A percentile compares a stretch with the other conserved stretches of the same genome.
phyloP scores from a whole-genome alignment of 2,113 vertebrate genomes.

The Hylia prasina region DNA sequence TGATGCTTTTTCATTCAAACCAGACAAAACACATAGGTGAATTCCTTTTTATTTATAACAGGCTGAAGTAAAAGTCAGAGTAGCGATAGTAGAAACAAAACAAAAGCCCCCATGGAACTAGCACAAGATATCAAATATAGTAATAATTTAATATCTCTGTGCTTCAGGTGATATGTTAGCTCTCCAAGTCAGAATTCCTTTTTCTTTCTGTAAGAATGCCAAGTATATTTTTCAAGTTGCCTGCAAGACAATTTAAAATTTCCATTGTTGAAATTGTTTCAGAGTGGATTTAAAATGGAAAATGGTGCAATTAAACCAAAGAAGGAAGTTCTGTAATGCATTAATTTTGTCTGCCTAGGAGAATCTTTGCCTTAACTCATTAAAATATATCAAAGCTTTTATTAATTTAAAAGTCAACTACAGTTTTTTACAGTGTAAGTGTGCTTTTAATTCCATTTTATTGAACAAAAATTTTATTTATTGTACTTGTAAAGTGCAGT shows the following conservation, averaged over 20 bases:
- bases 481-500: background rate
- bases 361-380: background rate
- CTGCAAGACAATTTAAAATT: background rate
- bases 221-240: background rate
- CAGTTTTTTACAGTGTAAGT: background rate
- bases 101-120: background rate
- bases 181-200: background rate
- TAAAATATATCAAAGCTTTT: conserved; percentile 10
- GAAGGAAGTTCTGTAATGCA: background rate
- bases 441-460: background rate
- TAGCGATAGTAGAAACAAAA: background rate
- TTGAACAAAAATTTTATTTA: background rate
- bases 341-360: background rate
- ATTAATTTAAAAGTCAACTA: background rate
- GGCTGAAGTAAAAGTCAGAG: background rate
- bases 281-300: background rate
- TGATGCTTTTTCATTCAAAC: background rate
- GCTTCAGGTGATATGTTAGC: background rate
- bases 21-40: background rate
- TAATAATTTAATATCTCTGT: background rate
- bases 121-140: background rate
- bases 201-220: background rate
- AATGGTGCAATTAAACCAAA: background rate
- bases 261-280: background rate
- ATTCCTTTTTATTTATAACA: background rate